Conservation (phyloP, 2,797 vertebrate species). For the Moxostoma hubbsi region DNA sequence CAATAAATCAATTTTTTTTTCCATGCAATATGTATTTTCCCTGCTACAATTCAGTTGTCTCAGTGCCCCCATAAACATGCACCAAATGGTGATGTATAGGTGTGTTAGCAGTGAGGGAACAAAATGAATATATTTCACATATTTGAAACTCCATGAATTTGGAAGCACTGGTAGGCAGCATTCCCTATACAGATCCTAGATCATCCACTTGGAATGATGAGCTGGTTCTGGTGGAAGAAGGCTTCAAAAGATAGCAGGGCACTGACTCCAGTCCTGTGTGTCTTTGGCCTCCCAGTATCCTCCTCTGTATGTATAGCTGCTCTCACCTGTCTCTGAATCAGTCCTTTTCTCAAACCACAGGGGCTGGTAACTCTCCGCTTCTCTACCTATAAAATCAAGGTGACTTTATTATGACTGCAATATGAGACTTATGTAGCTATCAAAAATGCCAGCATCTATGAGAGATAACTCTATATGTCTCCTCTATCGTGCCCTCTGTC, state of each 20-base stretch:
- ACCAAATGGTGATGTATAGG: constrained; percentile 31
- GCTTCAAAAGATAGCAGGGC: constrained; percentile 89
- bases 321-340: constrained; percentile 84
- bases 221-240: not conserved
- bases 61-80: constrained; percentile 32
- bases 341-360: constrained; percentile 93
- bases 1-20: not conserved
- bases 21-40: constrained; percentile 23
- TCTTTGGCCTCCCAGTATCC: constrained; percentile 98
- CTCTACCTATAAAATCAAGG: constrained; percentile 78
- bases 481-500: constrained; percentile 4
- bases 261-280: constrained; percentile 87
- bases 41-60: constrained; percentile 13
- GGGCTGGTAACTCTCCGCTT: constrained; percentile 83
- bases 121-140: constrained; percentile 18
- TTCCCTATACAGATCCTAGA: constrained; percentile 25
- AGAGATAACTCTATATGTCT: too few species aligned
- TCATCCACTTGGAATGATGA: not conserved
- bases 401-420: constrained; percentile 1
- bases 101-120: not conserved
- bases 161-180: constrained; percentile 24
- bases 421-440: not conserved
- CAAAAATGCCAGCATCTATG: too few species aligned
- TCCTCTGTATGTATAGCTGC: constrained; percentile 86
- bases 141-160: not conserved